Conservation (phyloP, 2,888 invertebrate species). For the Teleiodes luculella region DNA sequence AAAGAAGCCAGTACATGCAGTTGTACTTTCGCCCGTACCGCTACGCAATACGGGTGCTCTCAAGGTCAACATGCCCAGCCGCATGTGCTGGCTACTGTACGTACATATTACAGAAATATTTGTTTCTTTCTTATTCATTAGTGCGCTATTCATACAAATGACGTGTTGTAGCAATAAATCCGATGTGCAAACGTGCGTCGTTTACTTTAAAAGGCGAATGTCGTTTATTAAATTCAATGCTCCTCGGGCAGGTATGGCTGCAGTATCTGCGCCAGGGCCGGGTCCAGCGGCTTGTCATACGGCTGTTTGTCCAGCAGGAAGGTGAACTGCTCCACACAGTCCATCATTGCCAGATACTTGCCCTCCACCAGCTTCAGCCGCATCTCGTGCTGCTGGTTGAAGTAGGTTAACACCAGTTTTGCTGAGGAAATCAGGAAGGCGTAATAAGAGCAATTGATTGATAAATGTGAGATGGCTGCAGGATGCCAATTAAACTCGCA, state of each 20-base stretch:
- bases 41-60: no score
- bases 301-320: slow-evolving; percentile 55
- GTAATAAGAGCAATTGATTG: background rate
- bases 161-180: no score
- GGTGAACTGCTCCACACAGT: slow-evolving; percentile 61
- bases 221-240: background rate
- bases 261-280: slow-evolving; percentile 51
- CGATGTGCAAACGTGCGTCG: no score
- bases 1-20: no score
- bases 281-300: slow-evolving; percentile 44
- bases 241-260: slow-evolving; percentile 22
- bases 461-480: background rate
- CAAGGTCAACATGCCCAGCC: no score
- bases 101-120: no score
- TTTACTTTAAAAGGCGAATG: no score
- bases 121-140: no score
- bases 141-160: no score
- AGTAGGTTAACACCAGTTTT: slow-evolving; percentile 48
- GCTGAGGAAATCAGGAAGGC: slow-evolving; percentile 33
- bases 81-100: no score
- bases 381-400: slow-evolving; percentile 61
- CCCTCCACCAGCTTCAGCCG: slow-evolving; percentile 53
- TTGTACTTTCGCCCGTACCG: no score
- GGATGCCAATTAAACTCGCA: no score
- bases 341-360: slow-evolving; percentile 62